phyloP scores from a whole-genome alignment of 2,113 vertebrate species.

The Raphicerus campestris region DNA sequence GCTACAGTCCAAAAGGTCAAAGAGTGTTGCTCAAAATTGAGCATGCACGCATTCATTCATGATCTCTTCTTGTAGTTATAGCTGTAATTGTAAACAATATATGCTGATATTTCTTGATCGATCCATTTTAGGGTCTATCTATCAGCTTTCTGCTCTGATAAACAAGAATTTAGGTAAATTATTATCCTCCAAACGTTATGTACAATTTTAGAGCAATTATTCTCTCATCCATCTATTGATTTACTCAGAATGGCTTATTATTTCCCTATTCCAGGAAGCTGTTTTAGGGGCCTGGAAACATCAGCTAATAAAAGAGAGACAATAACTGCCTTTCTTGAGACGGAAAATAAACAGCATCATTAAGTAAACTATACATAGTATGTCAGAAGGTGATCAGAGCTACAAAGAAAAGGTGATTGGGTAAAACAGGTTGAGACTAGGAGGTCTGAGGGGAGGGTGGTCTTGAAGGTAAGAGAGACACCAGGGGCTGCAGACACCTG shows the following conservation, averaged over 20 bases:
- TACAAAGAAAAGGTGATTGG: not conserved
- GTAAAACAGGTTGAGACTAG: not conserved
- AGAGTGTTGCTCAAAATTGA: not conserved
- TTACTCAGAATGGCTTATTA: not conserved
- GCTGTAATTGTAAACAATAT: not conserved
- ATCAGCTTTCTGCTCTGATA: not conserved
- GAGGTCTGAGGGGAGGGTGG: no score
- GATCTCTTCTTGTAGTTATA: not conserved
- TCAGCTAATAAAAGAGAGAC: not conserved
- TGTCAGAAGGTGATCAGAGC: not conserved
- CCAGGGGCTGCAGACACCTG: not conserved
- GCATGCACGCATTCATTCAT: fast-evolving
- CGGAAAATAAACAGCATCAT: not conserved
- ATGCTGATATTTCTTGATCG: not conserved
- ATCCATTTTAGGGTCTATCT: not conserved
- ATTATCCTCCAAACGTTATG: not conserved
- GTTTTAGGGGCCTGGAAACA: not conserved
- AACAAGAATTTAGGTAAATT: not conserved
- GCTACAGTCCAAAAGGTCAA: not conserved
- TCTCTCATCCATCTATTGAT: not conserved
- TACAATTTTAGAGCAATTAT: not conserved
- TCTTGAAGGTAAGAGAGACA: not conserved
- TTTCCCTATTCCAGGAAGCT: not conserved
- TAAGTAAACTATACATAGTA: not conserved
- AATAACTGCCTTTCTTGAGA: not conserved